Percentiles rank a stretch among this genome's conserved stretches.
Evolutionary conservation across 1,140 invertebrate species (phyloP).

Genomic region (Pissodes strobi): DNA sequence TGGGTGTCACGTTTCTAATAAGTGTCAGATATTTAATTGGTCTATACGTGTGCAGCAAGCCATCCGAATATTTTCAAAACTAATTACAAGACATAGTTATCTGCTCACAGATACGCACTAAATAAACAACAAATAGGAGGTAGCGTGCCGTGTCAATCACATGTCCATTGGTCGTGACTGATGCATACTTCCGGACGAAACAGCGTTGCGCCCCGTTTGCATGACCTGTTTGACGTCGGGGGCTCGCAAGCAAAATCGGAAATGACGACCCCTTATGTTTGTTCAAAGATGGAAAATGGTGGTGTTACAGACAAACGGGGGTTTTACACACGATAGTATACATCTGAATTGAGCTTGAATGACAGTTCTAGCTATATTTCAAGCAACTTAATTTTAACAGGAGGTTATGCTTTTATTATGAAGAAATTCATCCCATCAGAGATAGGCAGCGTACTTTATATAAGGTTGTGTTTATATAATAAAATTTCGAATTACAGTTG

Average conservation of each 20-base stretch:
- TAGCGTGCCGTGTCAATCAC: slow-evolving; percentile 43
- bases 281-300: slow-evolving; percentile 11
- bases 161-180: slow-evolving; percentile 40
- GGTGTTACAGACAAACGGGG: not conserved
- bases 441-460: too few relatives aligned
- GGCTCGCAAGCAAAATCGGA: not conserved
- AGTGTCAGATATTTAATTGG: too few relatives aligned
- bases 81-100: slow-evolving; percentile 9
- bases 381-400: too few relatives aligned
- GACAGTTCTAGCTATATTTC: too few relatives aligned
- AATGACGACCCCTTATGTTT: slow-evolving; percentile 11
- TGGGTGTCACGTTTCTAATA: too few relatives aligned
- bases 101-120: slow-evolving; percentile 19
- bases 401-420: too few relatives aligned
- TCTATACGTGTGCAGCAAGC: too few relatives aligned
- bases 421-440: too few relatives aligned
- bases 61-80: too few relatives aligned
- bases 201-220: slow-evolving; percentile 12
- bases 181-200: slow-evolving; percentile 35
- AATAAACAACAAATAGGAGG: slow-evolving; percentile 41
- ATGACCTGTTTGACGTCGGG: slow-evolving; percentile 2
- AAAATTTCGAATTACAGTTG: too few relatives aligned
- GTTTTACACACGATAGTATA: not conserved
- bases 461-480: too few relatives aligned
- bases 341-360: too few relatives aligned